Percentiles rank a stretch among this genome's conserved stretches.
phyloP scores from a whole-genome alignment of 2,113 vertebrate species.

The Falcunculus frontatus region DNA sequence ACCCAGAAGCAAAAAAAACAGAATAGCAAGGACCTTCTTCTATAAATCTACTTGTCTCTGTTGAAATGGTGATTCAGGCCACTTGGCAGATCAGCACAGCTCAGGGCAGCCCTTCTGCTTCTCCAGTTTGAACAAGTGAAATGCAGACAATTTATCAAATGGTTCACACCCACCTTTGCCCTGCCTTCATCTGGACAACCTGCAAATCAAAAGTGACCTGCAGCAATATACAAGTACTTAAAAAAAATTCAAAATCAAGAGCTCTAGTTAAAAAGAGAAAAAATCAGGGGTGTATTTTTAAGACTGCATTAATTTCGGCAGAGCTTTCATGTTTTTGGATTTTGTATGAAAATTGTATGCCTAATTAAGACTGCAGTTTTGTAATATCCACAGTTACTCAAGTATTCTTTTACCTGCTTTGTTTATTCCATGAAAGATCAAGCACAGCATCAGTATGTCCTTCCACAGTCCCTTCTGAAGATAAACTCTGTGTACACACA shows the following conservation, averaged over 20 bases:
- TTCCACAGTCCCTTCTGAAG: conserved; percentile 70
- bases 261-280: neutral
- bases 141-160: neutral
- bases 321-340: neutral
- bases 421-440: conserved; percentile 94
- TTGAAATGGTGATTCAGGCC: neutral
- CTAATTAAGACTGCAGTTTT: neutral
- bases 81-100: neutral
- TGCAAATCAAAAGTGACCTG: neutral
- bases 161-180: neutral
- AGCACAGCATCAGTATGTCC: conserved; percentile 90
- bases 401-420: conserved; percentile 77
- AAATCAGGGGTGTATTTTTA: rapidly evolving
- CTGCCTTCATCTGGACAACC: neutral
- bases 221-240: rapidly evolving
- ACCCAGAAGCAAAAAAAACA: neutral
- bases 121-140: neutral
- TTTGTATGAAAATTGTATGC: neutral
- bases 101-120: neutral
- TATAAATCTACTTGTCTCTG: neutral
- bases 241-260: neutral
- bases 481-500: conserved; percentile 69
- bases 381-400: neutral
- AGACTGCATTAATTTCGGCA: neutral
- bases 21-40: neutral